These are phyloP conservation scores for Fundulus diaphanus DNA, from an alignment of 2,797 vertebrate species.

Conservation along the genomic window DNA sequence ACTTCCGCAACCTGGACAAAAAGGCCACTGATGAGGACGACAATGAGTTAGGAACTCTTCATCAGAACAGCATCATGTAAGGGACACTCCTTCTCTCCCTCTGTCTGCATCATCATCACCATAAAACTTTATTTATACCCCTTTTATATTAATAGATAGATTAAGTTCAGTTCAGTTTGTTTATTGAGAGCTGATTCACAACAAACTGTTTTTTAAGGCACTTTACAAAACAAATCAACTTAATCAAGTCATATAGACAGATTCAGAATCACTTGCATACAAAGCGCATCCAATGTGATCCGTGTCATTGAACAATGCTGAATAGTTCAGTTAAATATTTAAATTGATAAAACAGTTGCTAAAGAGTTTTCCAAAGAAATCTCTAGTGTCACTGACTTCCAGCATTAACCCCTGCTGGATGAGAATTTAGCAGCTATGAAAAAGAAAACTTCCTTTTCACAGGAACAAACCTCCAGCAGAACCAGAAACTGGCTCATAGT, in stretches of 20 bases:
- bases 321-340: background rate
- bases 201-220: background rate
- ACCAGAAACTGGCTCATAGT: too few species aligned
- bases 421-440: too few species aligned
- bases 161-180: background rate
- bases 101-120: background rate
- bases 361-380: background rate
- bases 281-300: background rate
- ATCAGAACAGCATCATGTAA: constrained; percentile 87
- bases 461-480: too few species aligned
- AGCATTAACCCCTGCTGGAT: background rate
- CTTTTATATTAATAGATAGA: background rate
- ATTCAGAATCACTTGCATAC: background rate
- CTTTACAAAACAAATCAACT: background rate
- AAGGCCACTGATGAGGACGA: constrained; percentile 77
- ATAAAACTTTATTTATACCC: background rate
- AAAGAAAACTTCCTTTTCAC: too few species aligned
- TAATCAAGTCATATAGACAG: background rate
- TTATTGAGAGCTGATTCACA: background rate
- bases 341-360: too few species aligned
- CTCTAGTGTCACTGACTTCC: background rate
- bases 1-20: constrained; percentile 86
- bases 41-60: constrained; percentile 70
- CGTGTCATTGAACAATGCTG: too few species aligned
- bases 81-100: background rate